phyloP scores from a whole-genome alignment of 2,797 vertebrate genomes.

The Myiotriccus ornatus region DNA sequence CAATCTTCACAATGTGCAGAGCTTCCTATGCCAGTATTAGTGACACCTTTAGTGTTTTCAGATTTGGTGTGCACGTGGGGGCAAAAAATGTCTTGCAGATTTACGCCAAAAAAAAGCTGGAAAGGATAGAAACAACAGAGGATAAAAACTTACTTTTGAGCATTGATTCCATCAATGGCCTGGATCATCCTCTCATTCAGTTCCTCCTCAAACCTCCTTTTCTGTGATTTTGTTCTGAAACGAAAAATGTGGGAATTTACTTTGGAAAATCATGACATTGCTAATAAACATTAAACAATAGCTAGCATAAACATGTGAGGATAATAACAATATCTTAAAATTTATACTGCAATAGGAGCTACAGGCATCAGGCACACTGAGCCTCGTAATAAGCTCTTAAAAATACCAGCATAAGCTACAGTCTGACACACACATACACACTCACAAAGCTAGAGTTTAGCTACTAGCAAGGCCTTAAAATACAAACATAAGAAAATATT shows the following conservation, averaged over 20 bases:
- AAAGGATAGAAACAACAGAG: neutral
- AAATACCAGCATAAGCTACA: neutral
- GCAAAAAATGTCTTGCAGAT: neutral
- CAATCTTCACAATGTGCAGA: neutral
- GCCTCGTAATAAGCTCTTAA: neutral
- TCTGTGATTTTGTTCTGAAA: constrained; percentile 91
- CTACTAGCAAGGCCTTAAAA: neutral
- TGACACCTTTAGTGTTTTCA: neutral
- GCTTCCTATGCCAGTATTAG: neutral
- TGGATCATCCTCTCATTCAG: constrained; percentile 93
- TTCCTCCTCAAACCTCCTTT: constrained; percentile 93
- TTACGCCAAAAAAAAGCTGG: neutral
- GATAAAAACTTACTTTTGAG: constrained; percentile 85
- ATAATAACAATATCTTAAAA: neutral
- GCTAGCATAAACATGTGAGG: neutral
- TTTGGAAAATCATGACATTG: neutral
- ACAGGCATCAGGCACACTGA: neutral
- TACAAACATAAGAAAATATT: neutral
- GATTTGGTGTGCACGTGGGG: neutral
- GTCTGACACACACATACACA: neutral
- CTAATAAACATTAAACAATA: neutral
- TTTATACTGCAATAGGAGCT: neutral
- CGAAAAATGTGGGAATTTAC: neutral
- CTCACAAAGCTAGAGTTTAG: neutral
- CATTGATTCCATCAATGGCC: constrained; percentile 93